Percentiles rank a stretch among this genome's conserved stretches.
Conservation (phyloP, 2,888 invertebrate genomes). For the Lapara coniferarum region DNA sequence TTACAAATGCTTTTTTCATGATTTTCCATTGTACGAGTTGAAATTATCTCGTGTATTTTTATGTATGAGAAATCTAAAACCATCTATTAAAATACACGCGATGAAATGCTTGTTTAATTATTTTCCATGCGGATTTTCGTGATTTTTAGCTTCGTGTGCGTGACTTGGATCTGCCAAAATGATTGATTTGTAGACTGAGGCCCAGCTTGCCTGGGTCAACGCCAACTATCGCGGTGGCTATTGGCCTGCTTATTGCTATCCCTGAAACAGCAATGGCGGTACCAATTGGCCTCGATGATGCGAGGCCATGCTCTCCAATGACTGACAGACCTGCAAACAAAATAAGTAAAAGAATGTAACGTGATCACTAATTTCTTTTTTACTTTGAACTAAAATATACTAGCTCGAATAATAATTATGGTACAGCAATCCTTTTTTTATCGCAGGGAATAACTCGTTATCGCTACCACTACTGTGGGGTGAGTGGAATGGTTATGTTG, state of each 20-base stretch:
- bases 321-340: slow-evolving; percentile 83
- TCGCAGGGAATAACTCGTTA: too few relatives aligned
- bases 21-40: not conserved
- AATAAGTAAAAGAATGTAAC: slow-evolving; percentile 26
- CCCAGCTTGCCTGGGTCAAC: slow-evolving; percentile 76
- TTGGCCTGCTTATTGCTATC: slow-evolving; percentile 87
- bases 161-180: slow-evolving; percentile 32
- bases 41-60: slow-evolving; percentile 3
- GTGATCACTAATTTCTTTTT: too few relatives aligned
- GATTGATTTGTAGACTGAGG: slow-evolving; percentile 55
- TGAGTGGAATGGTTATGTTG: too few relatives aligned
- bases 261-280: slow-evolving; percentile 89
- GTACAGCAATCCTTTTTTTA: too few relatives aligned
- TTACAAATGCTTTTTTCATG: not conserved
- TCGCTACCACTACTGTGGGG: too few relatives aligned
- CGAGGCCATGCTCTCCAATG: slow-evolving; percentile 87
- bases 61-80: not conserved
- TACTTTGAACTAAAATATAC: too few relatives aligned
- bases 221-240: slow-evolving; percentile 90
- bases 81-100: slow-evolving; percentile 1
- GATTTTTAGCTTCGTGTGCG: slow-evolving; percentile 9
- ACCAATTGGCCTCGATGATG: slow-evolving; percentile 88
- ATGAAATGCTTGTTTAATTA: not conserved
- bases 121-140: not conserved
- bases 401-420: too few relatives aligned